Percentiles rank a stretch among this genome's conserved stretches.
Evolutionary conservation across 2,113 vertebrate genomes (phyloP).

Genomic region (Uria lomvia): DNA sequence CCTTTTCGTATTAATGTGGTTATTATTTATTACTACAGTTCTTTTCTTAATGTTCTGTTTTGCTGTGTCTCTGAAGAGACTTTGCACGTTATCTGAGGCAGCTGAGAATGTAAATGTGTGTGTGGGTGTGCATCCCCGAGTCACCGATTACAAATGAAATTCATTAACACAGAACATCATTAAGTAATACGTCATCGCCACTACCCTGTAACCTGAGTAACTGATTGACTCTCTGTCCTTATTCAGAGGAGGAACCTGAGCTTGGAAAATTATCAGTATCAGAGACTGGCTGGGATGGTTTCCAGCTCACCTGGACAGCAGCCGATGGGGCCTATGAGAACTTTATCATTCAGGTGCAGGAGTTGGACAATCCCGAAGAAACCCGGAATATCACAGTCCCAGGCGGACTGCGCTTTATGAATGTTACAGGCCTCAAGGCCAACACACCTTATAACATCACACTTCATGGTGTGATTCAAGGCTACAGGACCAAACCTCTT

Average conservation of each 20-base stretch:
- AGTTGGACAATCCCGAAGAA: conserved; percentile 66
- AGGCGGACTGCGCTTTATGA: conserved; percentile 67
- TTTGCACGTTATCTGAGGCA: not conserved
- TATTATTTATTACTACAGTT: not conserved
- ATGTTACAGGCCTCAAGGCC: conserved; percentile 81
- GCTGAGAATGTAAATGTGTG: not conserved
- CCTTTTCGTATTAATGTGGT: not conserved
- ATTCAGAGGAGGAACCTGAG: conserved; percentile 84
- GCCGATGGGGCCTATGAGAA: conserved; percentile 77
- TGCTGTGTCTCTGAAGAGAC: not conserved
- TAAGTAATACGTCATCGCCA: not conserved
- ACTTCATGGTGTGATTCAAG: conserved; percentile 79
- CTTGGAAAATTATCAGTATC: conserved; percentile 80
- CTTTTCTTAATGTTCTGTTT: not conserved
- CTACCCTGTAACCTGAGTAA: not conserved
- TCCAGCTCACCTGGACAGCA: conserved; percentile 88
- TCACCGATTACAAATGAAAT: not conserved
- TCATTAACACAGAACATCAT: not conserved
- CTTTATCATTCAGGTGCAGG: conserved; percentile 88
- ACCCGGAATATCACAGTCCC: conserved; percentile 77
- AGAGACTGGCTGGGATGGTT: conserved; percentile 85
- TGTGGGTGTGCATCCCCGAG: not conserved
- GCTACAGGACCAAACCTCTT: conserved; percentile 71
- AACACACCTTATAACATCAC: conserved; percentile 81
- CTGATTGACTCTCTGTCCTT: conserved; percentile 70